Conservation (phyloP, 2,888 invertebrate genomes). For the Anarsia innoxiella region DNA sequence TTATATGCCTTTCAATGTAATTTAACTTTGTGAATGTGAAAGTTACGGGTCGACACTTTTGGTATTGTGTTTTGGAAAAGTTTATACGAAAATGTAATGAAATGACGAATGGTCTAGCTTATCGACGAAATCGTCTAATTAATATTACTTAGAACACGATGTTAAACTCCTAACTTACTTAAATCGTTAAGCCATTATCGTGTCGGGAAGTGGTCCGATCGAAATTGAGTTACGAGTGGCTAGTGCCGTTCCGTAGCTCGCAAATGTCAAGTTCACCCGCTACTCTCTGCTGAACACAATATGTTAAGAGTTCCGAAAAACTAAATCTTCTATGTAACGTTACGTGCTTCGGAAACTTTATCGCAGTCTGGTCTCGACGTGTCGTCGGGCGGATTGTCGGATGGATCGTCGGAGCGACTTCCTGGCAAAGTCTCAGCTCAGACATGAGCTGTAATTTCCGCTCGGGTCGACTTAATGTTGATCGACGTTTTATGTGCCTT, state of each 20-base stretch:
- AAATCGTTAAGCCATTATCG: no score
- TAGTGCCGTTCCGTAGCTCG: neutral
- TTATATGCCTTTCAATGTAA: no score
- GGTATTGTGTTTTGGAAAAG: no score
- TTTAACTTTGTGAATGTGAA: no score
- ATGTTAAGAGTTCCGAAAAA: neutral
- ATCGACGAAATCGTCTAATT: no score
- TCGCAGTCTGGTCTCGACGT: slow-evolving; percentile 8
- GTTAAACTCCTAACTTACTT: no score
- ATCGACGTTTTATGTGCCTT: slow-evolving; percentile 27
- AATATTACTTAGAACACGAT: no score
- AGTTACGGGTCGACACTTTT: no score
- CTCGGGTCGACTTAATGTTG: slow-evolving; percentile 27
- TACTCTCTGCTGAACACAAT: neutral
- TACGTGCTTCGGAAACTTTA: slow-evolving; percentile 16
- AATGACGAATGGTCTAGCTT: no score
- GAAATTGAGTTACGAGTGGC: neutral
- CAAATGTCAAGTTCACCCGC: neutral
- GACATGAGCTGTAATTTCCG: slow-evolving; percentile 35
- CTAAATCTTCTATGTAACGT: slow-evolving; percentile 9
- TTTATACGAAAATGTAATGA: no score
- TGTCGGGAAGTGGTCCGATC: no score
- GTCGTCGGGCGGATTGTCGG: slow-evolving; percentile 16
- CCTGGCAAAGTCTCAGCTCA: slow-evolving; percentile 19
- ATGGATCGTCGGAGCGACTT: slow-evolving; percentile 9